Base-by-base conservation (phyloP, 2,797 vertebrate species). In the Poliocrania exsul region DNA sequence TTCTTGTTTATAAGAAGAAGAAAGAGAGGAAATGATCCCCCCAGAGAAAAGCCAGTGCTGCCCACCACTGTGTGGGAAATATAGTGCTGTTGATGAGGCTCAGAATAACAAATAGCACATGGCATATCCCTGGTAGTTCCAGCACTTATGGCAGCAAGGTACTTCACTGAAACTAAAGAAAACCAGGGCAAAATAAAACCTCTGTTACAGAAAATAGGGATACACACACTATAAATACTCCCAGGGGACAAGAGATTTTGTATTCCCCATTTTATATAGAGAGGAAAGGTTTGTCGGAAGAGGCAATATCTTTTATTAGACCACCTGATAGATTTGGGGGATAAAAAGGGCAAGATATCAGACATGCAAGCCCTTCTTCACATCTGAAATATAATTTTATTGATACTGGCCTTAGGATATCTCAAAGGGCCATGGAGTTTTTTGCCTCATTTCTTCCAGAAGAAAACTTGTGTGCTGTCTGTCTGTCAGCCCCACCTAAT, bases 401-500 rank as follows among this genome's bases (percentile, higher is more conserved):
- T 94, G 86, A 86, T 92, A 88, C 53, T 74, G 40, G 88, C 86
- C 86, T 87, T 80, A 82, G 78, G 78, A 80, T 82, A 95, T 77
- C 86, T 86, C 53, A 2, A 89, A 91, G 87, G 79, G 10, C 38
- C 53, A 40, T 54, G 53, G 74, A 85, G 38, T 14, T 56, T 80
- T 93, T 92, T 42, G 35, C 70, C 71, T 94, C 10, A 79, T 87
- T 87, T 96, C 81, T 88, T 92, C 56, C 13, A 64, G 78, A 83
- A 80, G 44, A 94, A 95, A 90, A 91, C 82, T 94, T 91, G 25
- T 13, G 14, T 92, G 64, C 82, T 81, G 78, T 93, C 86, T 91
- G 65, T 91, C 88, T 89, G 84, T 93, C 81, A 94, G 78, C 46
- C 84, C 79, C 74, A 91, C 74, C 84, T 94, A 96, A 95, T 94